Percentiles rank a stretch among this genome's conserved stretches.
Conservation (phyloP, 2,113 vertebrate genomes). For the Pseudopipra pipra region DNA sequence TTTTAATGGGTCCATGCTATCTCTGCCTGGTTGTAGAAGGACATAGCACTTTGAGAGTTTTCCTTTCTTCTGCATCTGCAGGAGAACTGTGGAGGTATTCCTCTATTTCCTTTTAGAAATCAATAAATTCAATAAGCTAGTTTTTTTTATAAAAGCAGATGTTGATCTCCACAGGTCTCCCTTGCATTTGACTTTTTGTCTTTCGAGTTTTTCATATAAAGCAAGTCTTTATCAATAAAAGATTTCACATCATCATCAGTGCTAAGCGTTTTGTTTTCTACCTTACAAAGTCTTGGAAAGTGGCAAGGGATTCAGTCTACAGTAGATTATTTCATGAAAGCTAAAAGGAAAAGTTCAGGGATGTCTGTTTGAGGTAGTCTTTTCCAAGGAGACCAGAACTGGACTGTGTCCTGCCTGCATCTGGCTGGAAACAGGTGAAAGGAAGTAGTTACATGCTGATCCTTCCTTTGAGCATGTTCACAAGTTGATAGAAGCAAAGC, state of each 20-base stretch:
- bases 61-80: neutral
- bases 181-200: neutral
- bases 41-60: neutral
- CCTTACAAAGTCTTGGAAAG: neutral
- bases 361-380: neutral
- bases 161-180: neutral
- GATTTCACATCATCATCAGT: neutral
- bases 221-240: neutral
- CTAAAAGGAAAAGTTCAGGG: neutral
- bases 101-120: neutral
- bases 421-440: neutral
- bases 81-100: neutral
- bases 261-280: neutral
- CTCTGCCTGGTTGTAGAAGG: neutral
- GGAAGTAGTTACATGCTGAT: neutral
- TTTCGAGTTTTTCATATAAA: neutral
- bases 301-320: neutral
- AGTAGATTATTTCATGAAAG: neutral
- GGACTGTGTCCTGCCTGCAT: neutral
- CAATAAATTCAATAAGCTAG: neutral
- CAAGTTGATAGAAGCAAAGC: neutral
- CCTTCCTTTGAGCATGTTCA: neutral
- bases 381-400: neutral
- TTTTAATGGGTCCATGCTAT: neutral
- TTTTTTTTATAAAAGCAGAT: neutral